phyloP scores from a whole-genome alignment of 2,888 invertebrate species.

The Protonemura montana region DNA sequence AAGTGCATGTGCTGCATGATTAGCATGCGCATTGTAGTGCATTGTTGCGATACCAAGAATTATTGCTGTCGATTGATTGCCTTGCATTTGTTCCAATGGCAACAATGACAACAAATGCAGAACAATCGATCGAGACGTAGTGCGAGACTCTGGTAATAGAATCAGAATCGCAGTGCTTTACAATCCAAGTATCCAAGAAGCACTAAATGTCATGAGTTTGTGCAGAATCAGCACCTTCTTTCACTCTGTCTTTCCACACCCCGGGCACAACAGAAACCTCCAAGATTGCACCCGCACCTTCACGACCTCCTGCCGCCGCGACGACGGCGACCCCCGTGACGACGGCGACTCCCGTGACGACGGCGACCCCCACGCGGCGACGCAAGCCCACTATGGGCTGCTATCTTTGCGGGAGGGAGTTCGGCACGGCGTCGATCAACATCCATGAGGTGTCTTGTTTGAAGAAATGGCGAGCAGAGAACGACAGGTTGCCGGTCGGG shows the following conservation, averaged over 20 bases:
- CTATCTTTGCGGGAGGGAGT: slow-evolving; percentile 71
- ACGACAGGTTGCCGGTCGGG: slow-evolving; percentile 64
- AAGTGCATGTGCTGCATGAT: too few relatives aligned
- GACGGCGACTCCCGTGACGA: background rate
- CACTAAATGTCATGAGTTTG: too few relatives aligned
- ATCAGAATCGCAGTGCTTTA: too few relatives aligned
- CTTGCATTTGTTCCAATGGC: too few relatives aligned
- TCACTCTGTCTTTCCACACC: background rate
- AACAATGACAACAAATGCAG: too few relatives aligned
- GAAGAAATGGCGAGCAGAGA: slow-evolving; percentile 69
- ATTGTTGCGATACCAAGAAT: too few relatives aligned
- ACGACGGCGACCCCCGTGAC: slow-evolving; percentile 9
- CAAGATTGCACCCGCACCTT: background rate
- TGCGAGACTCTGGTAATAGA: too few relatives aligned
- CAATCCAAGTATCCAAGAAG: too few relatives aligned
- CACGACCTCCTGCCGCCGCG: slow-evolving; percentile 18
- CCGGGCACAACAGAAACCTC: background rate
- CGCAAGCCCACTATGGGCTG: slow-evolving; percentile 59
- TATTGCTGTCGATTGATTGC: too few relatives aligned
- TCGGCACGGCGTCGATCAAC: slow-evolving; percentile 68
- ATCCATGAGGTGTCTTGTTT: slow-evolving; percentile 75
- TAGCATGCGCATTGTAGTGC: too few relatives aligned
- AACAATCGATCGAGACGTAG: too few relatives aligned
- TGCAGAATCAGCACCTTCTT: background rate
- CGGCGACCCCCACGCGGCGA: background rate